These are phyloP conservation scores for Amblyjoppa fuscipennis DNA, from an alignment of 2,888 invertebrate species.

Conservation along the genomic window DNA sequence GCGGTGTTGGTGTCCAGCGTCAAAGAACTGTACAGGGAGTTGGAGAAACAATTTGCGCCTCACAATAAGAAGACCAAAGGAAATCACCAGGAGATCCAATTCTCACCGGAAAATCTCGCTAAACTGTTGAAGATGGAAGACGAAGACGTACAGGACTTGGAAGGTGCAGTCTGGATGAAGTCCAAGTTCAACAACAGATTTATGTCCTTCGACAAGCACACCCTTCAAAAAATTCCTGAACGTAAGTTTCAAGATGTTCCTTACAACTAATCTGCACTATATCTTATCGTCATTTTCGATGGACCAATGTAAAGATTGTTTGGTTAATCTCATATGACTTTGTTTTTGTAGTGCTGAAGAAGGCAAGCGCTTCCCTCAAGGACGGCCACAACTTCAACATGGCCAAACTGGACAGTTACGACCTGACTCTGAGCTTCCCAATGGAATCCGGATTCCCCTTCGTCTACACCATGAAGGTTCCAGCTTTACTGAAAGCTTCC, in stretches of 20 bases:
- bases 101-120: conserved; percentile 87
- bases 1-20: conserved; percentile 85
- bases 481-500: conserved; percentile 85
- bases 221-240: conserved; percentile 86
- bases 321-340: conserved; percentile 35
- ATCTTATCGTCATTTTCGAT: not conserved
- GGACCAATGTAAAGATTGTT: not conserved
- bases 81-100: conserved; percentile 74
- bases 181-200: conserved; percentile 85
- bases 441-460: conserved; percentile 91
- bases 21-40: conserved; percentile 79
- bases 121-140: conserved; percentile 87
- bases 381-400: conserved; percentile 87
- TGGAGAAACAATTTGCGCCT: conserved; percentile 75
- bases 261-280: not conserved
- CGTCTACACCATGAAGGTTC: conserved; percentile 88
- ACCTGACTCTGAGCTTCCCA: conserved; percentile 89
- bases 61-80: not conserved
- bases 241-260: conserved; percentile 76
- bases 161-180: conserved; percentile 86
- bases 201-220: conserved; percentile 86
- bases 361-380: conserved; percentile 84
- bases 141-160: conserved; percentile 86
- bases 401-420: conserved; percentile 88
- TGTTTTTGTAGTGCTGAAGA: conserved; percentile 80